Evolutionary conservation across 2,888 invertebrate species (phyloP), one percentile per base, ranked within the genome.

Genomic region (Parnassius mnemosyne): DNA sequence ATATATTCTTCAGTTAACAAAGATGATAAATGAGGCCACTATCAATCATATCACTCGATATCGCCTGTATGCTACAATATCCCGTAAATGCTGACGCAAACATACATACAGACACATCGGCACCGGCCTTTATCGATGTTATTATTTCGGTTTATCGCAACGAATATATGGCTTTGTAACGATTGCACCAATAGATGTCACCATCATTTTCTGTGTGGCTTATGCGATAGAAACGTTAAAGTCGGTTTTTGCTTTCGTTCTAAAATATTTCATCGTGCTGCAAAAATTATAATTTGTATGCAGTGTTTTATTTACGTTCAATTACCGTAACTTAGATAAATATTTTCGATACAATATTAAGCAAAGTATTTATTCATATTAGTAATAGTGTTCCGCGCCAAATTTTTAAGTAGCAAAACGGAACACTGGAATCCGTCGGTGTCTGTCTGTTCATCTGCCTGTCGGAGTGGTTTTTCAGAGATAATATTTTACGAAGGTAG

Each of bases 81-180:
- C 53, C 13, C 50, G 51, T 11, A 52, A 55, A 56, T 66, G 68
- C 42, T 55, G 62, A 56, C 53, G 56, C 62, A 53, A 71, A 54
- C 67, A 63, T 61, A 69, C 69, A 69, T 65, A 69, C 65, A 77
- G 77, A 77, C 77, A 54, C 46, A 41, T 53, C 64, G 77, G 75
- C 75, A 71, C 72, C 71, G 54, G 13, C 10, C 12, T 50, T 64
- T 65, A 60, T 66, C 62, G n/a, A 10, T 58, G 41, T 51, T 52
- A 47, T 55, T 34, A 46, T 57, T 55, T 66, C 7, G 34, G 34
- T 34, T 59, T 62, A 62, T 54, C 62, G 52, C 16, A 20, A 41
- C 53, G 41, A 53, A 53, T 53, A 53, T 53, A 20, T 53, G 47
- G 47, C 59, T 13, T 53, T 46, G 42, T 54, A 54, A 50, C 46